These are phyloP conservation scores for Cydia splendana DNA, from an alignment of 1,140 invertebrate genomes.

Conservation along the genomic window DNA sequence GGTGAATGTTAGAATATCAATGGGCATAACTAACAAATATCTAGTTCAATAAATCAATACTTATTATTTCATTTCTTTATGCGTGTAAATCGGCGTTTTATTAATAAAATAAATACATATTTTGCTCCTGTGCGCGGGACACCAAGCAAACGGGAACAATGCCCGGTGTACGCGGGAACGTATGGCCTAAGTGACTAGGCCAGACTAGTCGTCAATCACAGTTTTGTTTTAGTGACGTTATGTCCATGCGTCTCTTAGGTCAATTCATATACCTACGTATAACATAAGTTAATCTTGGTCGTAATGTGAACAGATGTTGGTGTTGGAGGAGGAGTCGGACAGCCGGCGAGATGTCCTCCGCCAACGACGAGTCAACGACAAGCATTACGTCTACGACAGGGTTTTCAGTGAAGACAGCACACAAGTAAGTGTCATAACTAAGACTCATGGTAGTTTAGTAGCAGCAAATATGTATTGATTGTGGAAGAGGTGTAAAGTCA, in stretches of 20 bases:
- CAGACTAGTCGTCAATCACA: too few species aligned
- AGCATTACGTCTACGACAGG: slow-evolving; percentile 93
- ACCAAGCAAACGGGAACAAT: too few species aligned
- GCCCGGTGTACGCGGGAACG: too few species aligned
- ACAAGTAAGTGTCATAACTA: slow-evolving; percentile 78
- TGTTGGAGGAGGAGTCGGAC: slow-evolving; percentile 74
- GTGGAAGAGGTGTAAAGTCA: too few species aligned
- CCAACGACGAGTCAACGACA: slow-evolving; percentile 73
- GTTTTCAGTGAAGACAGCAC: slow-evolving; percentile 90
- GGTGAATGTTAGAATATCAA: background rate
- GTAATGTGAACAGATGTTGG: slow-evolving; percentile 64
- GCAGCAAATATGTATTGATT: too few species aligned
- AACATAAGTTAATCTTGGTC: background rate
- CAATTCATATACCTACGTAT: background rate
- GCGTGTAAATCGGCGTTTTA: too few species aligned
- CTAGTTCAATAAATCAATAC: background rate
- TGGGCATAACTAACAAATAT: background rate
- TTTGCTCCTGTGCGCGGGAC: too few species aligned
- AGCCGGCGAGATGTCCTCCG: slow-evolving; percentile 69
- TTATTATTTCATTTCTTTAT: background rate
- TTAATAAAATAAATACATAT: too few species aligned
- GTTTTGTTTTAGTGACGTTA: too few species aligned
- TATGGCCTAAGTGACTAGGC: too few species aligned
- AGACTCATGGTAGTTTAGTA: background rate
- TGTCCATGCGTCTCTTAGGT: too few species aligned